Base-by-base conservation (phyloP, 2,797 vertebrate genomes). In the Galagoides demidoff region DNA sequence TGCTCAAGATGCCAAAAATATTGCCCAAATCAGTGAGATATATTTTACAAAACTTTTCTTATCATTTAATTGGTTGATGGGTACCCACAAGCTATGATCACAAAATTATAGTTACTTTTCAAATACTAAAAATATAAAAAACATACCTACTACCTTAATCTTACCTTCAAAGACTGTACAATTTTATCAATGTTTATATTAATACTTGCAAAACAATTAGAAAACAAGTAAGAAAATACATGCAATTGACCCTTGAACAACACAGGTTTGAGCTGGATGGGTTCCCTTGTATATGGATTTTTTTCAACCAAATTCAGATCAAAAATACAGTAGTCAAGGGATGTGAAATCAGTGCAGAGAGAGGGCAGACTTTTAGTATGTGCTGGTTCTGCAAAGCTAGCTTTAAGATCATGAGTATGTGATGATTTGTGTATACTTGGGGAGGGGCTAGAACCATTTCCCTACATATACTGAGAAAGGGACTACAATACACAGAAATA, bases 121-220 rank as follows among this genome's bases (percentile, higher is more conserved):
- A 92, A 70, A 82, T 71, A 90, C 7, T 85, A 7, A 73, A 86
- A 93, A 78, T 34, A 85, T 7, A 25, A 90, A 90, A 91, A 45
- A 3, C 66, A 11, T 78, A 79, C 2, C 29, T 78, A 79, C 29
- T 78, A 79, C 3, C 29, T 89, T 87, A 87, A 39, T 13, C 7
- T 22, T 85, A 31, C 16, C 1, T 66, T 84, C 4, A 68, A 92
- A 25, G 19, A 70, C 63, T 81, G 1, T 27, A 52, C 3, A 73
- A 52, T 52, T 82, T 85, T 96, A 73, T 74, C 6, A 11, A 85
- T 55, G 20, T 31, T 87, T 90, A 20, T 34, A 39, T 25, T 85
- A 81, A 85, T 45, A 63, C 1, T 68, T 71, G 25, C 25, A 39
- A 74, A 66, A 61, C 12, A 77, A 3, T 37, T 66, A 84, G 55